phyloP scores from a whole-genome alignment of 1,140 invertebrate species.

The Orius laevigatus region DNA sequence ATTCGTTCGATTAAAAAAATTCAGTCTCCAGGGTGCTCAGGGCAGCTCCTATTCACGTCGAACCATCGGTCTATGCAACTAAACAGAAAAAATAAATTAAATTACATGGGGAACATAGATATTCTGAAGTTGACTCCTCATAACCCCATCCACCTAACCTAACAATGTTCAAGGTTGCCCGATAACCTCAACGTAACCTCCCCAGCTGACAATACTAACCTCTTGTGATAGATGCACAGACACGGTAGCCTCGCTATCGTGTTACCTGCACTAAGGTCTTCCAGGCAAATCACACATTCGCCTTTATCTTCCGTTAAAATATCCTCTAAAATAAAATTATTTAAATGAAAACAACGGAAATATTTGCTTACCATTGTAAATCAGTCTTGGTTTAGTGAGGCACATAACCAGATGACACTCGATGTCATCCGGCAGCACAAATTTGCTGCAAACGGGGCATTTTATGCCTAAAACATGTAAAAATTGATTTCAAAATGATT shows the following conservation, averaged over 20 bases:
- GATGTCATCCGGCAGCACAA: slow-evolving; percentile 91
- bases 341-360: slow-evolving; percentile 3
- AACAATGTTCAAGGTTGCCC: background rate
- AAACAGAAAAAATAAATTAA: slow-evolving; percentile 28
- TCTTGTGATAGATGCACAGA: slow-evolving; percentile 99
- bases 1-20: too few relatives aligned
- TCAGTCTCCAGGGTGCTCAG: slow-evolving; percentile 86
- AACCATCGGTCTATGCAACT: slow-evolving; percentile 96
- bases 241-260: slow-evolving; percentile 95
- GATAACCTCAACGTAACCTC: background rate
- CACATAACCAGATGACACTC: slow-evolving; percentile 98
- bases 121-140: background rate
- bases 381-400: slow-evolving; percentile 93
- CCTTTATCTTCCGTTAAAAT: slow-evolving; percentile 86
- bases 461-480: slow-evolving; percentile 67
- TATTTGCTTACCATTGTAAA: slow-evolving; percentile 77
- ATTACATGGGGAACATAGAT: slow-evolving; percentile 14
- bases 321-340: slow-evolving; percentile 57
- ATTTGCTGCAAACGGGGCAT: slow-evolving; percentile 97
- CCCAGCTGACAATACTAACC: slow-evolving; percentile 35
- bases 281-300: slow-evolving; percentile 97
- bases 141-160: background rate
- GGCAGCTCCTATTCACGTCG: slow-evolving; percentile 91
- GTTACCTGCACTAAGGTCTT: slow-evolving; percentile 85
- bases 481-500: too few relatives aligned